Conservation (phyloP, 2,113 vertebrate species). For the Daubentonia madagascariensis region DNA sequence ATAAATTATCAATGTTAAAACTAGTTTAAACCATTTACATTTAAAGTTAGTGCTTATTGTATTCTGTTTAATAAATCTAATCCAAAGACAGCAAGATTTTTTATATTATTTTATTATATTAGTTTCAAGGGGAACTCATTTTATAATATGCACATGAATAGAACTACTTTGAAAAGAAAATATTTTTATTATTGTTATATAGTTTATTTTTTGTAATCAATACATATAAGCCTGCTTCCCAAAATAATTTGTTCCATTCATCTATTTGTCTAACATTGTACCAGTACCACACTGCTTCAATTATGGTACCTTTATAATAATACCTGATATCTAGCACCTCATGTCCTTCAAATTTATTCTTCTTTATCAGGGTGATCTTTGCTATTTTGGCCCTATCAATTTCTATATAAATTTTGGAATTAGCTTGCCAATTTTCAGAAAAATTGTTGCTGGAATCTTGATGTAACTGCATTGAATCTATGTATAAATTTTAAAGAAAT, state of each 20-base stretch:
- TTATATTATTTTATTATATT: neutral
- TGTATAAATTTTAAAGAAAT: no score
- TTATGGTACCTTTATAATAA: neutral
- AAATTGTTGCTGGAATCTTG: no score
- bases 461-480: no score
- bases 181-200: neutral
- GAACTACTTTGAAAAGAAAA: neutral
- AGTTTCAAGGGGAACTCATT: neutral
- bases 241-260: neutral
- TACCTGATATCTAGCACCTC: neutral
- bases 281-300: neutral
- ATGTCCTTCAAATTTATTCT: neutral
- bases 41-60: neutral
- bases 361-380: neutral
- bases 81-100: neutral
- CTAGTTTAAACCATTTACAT: neutral
- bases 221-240: neutral
- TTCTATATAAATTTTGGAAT: neutral
- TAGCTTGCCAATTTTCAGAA: no score
- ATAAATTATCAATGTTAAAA: neutral
- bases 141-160: neutral
- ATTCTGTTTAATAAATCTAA: neutral
- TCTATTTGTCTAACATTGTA: neutral
- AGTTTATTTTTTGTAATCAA: neutral
- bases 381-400: neutral